phyloP scores from a whole-genome alignment of 2,888 invertebrate species.

The Drosophila fungiperda region DNA sequence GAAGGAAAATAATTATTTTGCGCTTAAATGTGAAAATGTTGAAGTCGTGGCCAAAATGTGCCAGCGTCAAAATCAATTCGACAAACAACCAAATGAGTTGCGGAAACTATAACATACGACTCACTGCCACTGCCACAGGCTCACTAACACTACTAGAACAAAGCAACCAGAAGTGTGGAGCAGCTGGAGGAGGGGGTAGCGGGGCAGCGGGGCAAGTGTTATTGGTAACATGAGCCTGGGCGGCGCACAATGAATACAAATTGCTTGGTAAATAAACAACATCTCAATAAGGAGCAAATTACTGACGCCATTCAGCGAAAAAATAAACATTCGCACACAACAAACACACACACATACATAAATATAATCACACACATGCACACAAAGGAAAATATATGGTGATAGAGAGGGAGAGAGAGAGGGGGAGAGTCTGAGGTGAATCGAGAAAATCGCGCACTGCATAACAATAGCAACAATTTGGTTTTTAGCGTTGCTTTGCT shows the following conservation, averaged over 20 bases:
- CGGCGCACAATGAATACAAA: constrained; percentile 78
- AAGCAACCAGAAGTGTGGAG: neutral
- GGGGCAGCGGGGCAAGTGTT: neutral
- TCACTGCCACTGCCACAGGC: constrained; percentile 6
- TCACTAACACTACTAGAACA: constrained; percentile 16
- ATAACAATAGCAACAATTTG: constrained; percentile 77
- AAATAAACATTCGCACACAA: constrained; percentile 49
- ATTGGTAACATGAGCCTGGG: constrained; percentile 53
- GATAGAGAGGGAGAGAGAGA: neutral
- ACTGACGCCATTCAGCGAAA: constrained; percentile 75
- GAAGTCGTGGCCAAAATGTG: constrained; percentile 47
- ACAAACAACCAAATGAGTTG: constrained; percentile 80
- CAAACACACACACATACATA: constrained; percentile 33
- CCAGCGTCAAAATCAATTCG: constrained; percentile 77
- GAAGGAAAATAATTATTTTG: constrained; percentile 58
- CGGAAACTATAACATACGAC: constrained; percentile 79
- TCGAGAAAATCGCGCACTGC: constrained; percentile 61
- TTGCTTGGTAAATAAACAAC: constrained; percentile 82
- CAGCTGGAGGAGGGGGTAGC: neutral
- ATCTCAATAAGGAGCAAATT: constrained; percentile 82
- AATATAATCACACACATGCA: constrained; percentile 53
- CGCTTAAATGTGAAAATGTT: constrained; percentile 51
- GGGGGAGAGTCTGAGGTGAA: constrained; percentile 3
- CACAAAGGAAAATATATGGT: neutral
- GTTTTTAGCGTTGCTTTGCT: constrained; percentile 35